A percentile compares a stretch with the other conserved stretches of the same genome.
phyloP scores from a whole-genome alignment of 2,797 vertebrate genomes.

The Chelonia mydas region DNA sequence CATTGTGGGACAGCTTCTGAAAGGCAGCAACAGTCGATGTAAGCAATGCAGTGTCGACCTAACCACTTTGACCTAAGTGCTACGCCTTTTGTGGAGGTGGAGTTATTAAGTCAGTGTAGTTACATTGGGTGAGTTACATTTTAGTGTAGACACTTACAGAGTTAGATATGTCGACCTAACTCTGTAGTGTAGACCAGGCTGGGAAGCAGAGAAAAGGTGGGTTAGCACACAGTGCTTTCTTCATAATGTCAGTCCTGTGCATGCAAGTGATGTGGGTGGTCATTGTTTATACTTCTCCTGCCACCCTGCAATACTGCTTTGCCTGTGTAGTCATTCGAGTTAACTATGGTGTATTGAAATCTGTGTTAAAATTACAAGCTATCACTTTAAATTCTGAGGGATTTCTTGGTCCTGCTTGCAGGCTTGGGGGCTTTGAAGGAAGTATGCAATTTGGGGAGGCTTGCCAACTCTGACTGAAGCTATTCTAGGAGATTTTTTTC shows the following conservation, averaged over 20 bases:
- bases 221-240: neutral
- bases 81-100: too few species aligned
- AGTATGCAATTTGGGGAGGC: neutral
- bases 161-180: neutral
- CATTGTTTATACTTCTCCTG: neutral
- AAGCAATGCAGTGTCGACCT: too few species aligned
- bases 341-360: neutral
- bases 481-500: too few species aligned
- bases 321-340: neutral
- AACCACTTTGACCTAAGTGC: too few species aligned
- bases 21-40: too few species aligned
- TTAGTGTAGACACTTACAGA: neutral
- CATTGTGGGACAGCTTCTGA: too few species aligned
- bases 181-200: neutral
- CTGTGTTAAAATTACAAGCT: neutral
- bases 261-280: fast-evolving
- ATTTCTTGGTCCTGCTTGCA: neutral
- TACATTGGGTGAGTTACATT: too few species aligned
- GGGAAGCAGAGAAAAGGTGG: neutral
- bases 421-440: neutral
- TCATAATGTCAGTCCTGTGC: neutral
- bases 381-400: neutral
- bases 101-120: too few species aligned
- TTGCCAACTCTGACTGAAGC: too few species aligned
- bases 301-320: neutral